These are phyloP conservation scores for Hymenochirus boettgeri DNA, from an alignment of 2,113 vertebrate genomes.

Conservation along the genomic window DNA sequence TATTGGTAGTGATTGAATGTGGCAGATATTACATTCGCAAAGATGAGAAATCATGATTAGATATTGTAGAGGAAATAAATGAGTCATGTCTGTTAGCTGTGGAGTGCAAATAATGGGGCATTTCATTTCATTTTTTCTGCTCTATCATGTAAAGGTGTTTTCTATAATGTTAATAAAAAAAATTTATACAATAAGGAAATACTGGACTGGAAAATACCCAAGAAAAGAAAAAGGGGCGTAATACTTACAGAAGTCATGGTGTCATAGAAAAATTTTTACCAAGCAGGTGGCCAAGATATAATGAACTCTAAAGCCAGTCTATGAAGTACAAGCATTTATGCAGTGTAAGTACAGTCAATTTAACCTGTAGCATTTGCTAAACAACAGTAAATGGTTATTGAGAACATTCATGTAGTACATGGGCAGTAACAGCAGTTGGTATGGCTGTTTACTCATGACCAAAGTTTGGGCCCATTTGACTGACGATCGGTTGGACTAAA, in stretches of 20 bases:
- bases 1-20: slow-evolving; percentile 51
- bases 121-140: slow-evolving; percentile 58
- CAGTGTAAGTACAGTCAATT: slow-evolving; percentile 79
- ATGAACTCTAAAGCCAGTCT: slow-evolving; percentile 69
- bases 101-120: slow-evolving; percentile 52
- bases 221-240: slow-evolving; percentile 63
- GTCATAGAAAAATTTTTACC: slow-evolving; percentile 52
- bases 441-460: too few relatives aligned
- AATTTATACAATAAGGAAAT: slow-evolving; percentile 78
- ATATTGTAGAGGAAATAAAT: slow-evolving; percentile 52
- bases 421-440: too few relatives aligned
- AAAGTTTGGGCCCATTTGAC: too few relatives aligned
- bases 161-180: slow-evolving; percentile 74
- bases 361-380: too few relatives aligned
- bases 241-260: slow-evolving; percentile 56
- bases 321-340: slow-evolving; percentile 74
- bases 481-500: too few relatives aligned
- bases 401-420: too few relatives aligned
- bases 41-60: slow-evolving; percentile 60
- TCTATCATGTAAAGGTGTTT: slow-evolving; percentile 65
- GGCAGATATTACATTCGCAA: slow-evolving; percentile 52
- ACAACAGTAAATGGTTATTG: too few relatives aligned
- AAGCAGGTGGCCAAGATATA: slow-evolving; percentile 59
- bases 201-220: slow-evolving; percentile 75
- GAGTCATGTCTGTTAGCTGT: slow-evolving; percentile 57